A percentile compares a stretch with the other conserved stretches of the same genome.
phyloP scores from a whole-genome alignment of 2,113 vertebrate species.

The Elephas maximus region DNA sequence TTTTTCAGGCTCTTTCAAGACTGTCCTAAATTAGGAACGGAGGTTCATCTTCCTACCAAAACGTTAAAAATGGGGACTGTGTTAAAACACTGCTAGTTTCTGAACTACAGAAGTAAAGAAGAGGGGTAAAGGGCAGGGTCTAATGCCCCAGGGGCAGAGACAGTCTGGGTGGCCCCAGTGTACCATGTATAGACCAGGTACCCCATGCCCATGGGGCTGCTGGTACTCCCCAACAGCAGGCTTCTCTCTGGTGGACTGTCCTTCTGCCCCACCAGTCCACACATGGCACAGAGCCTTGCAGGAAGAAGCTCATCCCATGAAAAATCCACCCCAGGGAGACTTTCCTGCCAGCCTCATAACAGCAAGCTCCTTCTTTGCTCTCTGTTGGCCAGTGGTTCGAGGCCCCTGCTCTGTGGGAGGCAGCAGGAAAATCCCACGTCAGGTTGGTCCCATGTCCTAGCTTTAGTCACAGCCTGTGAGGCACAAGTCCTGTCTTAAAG shows the following conservation, averaged over 20 bases:
- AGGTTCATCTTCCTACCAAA: slow-evolving; percentile 48
- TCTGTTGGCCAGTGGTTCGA: background rate
- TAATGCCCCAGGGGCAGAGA: background rate
- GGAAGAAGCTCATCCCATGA: background rate
- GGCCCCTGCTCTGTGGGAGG: background rate
- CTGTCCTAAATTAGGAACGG: slow-evolving; percentile 65
- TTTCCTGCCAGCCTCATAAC: background rate
- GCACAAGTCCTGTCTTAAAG: background rate
- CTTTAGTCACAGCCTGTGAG: background rate
- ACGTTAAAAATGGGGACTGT: background rate
- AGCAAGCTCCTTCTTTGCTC: background rate
- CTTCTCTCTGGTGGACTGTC: background rate
- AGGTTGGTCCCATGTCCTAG: background rate
- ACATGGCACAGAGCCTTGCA: background rate
- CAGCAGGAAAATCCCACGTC: background rate
- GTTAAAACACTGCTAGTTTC: slow-evolving; percentile 38
- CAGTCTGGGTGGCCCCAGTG: background rate
- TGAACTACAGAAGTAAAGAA: background rate
- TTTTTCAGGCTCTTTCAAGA: slow-evolving; percentile 45
- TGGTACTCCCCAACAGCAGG: background rate
- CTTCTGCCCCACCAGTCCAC: background rate
- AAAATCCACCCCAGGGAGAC: background rate
- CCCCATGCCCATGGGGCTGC: background rate
- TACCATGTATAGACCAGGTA: background rate
- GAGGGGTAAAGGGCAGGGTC: background rate